Evolutionary conservation across 2,797 vertebrate species (phyloP).

Genomic region (Cottoperca gobio): DNA sequence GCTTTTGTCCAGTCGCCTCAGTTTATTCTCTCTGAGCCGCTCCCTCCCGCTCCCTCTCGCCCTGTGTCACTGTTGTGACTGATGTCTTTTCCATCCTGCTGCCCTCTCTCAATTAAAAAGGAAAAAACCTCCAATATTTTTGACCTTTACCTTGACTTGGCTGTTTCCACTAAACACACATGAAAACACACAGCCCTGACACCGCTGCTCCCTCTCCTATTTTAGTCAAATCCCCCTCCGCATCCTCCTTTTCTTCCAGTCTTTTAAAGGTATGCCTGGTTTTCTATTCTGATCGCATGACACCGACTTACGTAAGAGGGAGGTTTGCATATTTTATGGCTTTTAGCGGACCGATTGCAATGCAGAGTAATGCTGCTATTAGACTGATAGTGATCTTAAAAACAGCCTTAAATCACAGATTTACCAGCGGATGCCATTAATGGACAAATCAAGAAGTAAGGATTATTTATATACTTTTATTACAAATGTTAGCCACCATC

Average conservation of each 20-base stretch:
- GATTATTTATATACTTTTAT: constrained; percentile 60
- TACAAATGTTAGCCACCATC: constrained; percentile 52
- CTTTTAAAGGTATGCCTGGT: constrained; percentile 69
- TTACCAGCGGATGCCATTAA: constrained; percentile 24
- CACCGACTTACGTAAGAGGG: constrained; percentile 38
- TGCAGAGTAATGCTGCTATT: constrained; percentile 36
- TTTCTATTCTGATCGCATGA: constrained; percentile 60
- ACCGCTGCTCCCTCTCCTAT: constrained; percentile 73
- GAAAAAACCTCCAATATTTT: constrained; percentile 66
- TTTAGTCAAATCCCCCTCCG: constrained; percentile 75
- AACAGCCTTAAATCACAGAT: constrained; percentile 25
- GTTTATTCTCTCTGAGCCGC: constrained; percentile 31
- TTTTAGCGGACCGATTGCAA: constrained; percentile 44
- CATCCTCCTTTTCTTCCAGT: constrained; percentile 58
- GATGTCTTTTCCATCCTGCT: constrained; percentile 77
- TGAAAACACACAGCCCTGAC: constrained; percentile 72
- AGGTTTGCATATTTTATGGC: constrained; percentile 40
- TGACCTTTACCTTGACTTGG: constrained; percentile 78
- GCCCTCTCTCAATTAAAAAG: constrained; percentile 75
- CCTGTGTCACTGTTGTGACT: constrained; percentile 73
- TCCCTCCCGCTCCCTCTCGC: constrained; percentile 35
- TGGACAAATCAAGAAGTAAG: constrained; percentile 16
- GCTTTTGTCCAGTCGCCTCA: constrained; percentile 36
- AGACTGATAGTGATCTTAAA: constrained; percentile 48
- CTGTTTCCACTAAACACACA: constrained; percentile 83